A percentile compares a stretch with the other conserved stretches of the same genome.
These are phyloP conservation scores for Platerodrilus igneus DNA, from an alignment of 2,888 invertebrate species.

Conservation along the genomic window DNA sequence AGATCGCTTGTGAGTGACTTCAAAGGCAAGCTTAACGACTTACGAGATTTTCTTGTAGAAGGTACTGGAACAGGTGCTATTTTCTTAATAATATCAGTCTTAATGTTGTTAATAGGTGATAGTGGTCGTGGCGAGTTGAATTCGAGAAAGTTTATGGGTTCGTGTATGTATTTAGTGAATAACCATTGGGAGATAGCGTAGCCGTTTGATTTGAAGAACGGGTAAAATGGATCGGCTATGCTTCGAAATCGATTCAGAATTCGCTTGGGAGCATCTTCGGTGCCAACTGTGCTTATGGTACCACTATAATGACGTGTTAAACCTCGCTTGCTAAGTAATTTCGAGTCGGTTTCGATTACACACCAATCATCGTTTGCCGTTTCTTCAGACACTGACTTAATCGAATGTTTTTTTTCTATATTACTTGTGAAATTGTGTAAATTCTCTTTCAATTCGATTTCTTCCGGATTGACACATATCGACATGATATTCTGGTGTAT, in stretches of 20 bases:
- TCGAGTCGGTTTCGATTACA: too few relatives aligned
- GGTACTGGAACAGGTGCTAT: not conserved
- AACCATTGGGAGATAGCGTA: slow-evolving; percentile 68
- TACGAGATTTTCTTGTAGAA: slow-evolving; percentile 22
- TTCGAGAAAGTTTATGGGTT: slow-evolving; percentile 57
- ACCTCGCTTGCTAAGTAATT: slow-evolving; percentile 50
- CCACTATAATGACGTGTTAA: slow-evolving; percentile 55
- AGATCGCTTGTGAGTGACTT: slow-evolving; percentile 57
- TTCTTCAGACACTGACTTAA: too few relatives aligned
- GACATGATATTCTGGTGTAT: slow-evolving; percentile 68
- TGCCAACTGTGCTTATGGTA: too few relatives aligned
- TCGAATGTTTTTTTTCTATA: too few relatives aligned
- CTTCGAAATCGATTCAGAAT: slow-evolving; percentile 56
- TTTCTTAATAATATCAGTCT: not conserved
- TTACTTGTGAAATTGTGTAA: slow-evolving; percentile 15
- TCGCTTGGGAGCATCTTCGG: slow-evolving; percentile 40
- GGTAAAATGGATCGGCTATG: slow-evolving; percentile 74
- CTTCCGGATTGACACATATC: slow-evolving; percentile 64
- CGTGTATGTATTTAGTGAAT: slow-evolving; percentile 64
- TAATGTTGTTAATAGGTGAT: too few relatives aligned
- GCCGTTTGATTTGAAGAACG: slow-evolving; percentile 70
- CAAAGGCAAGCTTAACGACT: slow-evolving; percentile 64
- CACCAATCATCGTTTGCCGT: too few relatives aligned
- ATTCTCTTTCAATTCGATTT: slow-evolving; percentile 31
- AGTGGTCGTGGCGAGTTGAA: too few relatives aligned